Base-by-base conservation (phyloP, 2,888 invertebrate genomes). In the Ichneumoninae sp. region DNA sequence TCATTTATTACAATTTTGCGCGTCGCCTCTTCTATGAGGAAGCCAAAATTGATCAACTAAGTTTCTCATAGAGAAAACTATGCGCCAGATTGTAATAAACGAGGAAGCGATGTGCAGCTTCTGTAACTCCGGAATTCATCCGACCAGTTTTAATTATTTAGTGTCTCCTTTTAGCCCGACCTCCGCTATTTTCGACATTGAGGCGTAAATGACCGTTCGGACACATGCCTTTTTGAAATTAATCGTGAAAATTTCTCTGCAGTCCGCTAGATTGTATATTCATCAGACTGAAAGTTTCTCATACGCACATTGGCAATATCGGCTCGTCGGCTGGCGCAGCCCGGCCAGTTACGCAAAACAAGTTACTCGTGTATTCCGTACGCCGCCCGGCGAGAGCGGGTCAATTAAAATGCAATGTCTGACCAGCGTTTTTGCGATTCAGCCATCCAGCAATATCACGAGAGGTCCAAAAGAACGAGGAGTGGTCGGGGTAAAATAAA, bases 321-420 rank as follows among this genome's bases (percentile, higher is more conserved):
- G 65, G 36, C 57, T 60, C 26, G 36, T 8, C 36, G 10, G 47
- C 1, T 30, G 22, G 57, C 10, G 7, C 2, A 10, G 26, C 22
- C 22, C 22, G 57, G 57, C 22, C 26, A 66, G 63, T 40, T 63
- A 36, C 16, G 22, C 36, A 22, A 79, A 82, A 47, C 33, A 60
- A 65, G 63, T 40, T 44, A 30, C 16, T 22, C 44, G 26, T 36
- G 63, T 70, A 65, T 79, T 70, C 54, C 69, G 22, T n/a, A 16
- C 26, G 4, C 10, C 40, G 44, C 30, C 19, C 54, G 44, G 10
- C 69, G 54, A 81, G 69, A 36, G 82, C 22, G 10, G 57, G 70
- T 65, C 84, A 78, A 78, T 84, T 84, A 78, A 85, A 85, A 82
- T 78, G 70, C 78, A 74, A 85, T 82, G 78, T 75, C 78, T 77